Evolutionary conservation across 2,888 invertebrate genomes (phyloP).

Genomic region (Spilarctia lutea): DNA sequence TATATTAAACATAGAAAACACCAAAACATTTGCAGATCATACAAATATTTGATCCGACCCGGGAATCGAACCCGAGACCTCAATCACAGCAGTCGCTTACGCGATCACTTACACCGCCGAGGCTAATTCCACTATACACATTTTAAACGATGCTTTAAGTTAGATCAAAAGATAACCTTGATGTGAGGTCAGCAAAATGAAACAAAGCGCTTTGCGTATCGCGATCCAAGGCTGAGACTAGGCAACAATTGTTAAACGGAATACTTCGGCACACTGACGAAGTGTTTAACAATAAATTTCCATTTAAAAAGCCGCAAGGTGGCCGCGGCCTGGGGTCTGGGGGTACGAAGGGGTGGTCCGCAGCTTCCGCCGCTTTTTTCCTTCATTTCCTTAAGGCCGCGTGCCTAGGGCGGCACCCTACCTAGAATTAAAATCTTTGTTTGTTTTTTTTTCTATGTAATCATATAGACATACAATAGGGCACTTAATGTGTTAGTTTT

Average conservation of each 20-base stretch:
- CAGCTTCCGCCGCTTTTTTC: slow-evolving; percentile 85
- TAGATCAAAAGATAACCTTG: slow-evolving; percentile 34
- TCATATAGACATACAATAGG: slow-evolving; percentile 58
- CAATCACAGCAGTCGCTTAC: too few species aligned
- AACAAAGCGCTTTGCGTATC: slow-evolving; percentile 48
- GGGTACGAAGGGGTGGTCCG: slow-evolving; percentile 53
- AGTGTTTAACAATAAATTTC: slow-evolving; percentile 87
- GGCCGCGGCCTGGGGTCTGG: slow-evolving; percentile 41
- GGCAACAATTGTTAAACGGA: slow-evolving; percentile 73
- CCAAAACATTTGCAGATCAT: too few species aligned
- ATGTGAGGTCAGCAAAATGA: slow-evolving; percentile 53
- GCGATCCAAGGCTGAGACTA: slow-evolving; percentile 62
- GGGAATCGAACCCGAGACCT: too few species aligned
- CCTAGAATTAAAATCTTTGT: slow-evolving; percentile 79
- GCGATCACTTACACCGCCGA: too few species aligned
- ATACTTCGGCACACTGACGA: slow-evolving; percentile 78
- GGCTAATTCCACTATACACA: not conserved
- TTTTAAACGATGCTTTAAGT: slow-evolving; percentile 9
- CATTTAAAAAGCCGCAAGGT: slow-evolving; percentile 85
- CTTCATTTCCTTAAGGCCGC: slow-evolving; percentile 85
- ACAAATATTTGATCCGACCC: too few species aligned
- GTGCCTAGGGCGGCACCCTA: slow-evolving; percentile 77
- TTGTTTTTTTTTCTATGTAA: slow-evolving; percentile 58
- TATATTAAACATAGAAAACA: too few species aligned
- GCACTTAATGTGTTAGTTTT: slow-evolving; percentile 38